Percentiles rank a stretch among this genome's conserved stretches.
These are phyloP conservation scores for Nanorana parkeri DNA, from an alignment of 2,113 vertebrate genomes.

Conservation along the genomic window DNA sequence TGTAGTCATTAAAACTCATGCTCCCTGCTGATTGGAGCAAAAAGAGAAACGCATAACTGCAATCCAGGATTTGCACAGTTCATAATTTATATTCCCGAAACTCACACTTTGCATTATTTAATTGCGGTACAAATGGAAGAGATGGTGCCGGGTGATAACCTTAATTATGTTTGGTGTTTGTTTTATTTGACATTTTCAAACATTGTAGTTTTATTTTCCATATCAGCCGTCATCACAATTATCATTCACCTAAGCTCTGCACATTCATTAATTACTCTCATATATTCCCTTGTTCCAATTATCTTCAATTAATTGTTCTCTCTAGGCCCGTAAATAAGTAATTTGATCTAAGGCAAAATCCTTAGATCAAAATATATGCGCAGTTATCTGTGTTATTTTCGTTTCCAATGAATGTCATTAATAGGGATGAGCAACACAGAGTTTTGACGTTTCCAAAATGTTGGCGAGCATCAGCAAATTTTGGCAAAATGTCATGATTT, in stretches of 20 bases:
- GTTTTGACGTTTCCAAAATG: too few species aligned
- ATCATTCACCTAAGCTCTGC: conserved; percentile 25
- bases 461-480: too few species aligned
- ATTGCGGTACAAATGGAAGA: too few species aligned
- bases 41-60: too few species aligned
- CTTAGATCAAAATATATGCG: conserved; percentile 54
- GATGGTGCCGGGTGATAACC: neutral
- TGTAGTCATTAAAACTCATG: too few species aligned
- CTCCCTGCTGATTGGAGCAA: too few species aligned
- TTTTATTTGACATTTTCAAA: conserved; percentile 1
- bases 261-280: conserved; percentile 40
- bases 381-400: conserved; percentile 40
- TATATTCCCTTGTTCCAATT: conserved; percentile 56
- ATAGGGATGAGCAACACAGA: too few species aligned
- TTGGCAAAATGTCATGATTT: too few species aligned
- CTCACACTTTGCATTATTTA: too few species aligned
- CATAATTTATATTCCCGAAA: too few species aligned
- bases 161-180: conserved; percentile 9
- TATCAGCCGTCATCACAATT: conserved; percentile 22
- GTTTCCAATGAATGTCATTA: neutral
- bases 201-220: neutral
- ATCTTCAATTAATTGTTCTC: conserved; percentile 57
- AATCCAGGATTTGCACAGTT: too few species aligned
- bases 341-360: conserved; percentile 42
- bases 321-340: conserved; percentile 45